phyloP scores from a whole-genome alignment of 2,113 vertebrate species.

The Phylloscopus trochiloides region DNA sequence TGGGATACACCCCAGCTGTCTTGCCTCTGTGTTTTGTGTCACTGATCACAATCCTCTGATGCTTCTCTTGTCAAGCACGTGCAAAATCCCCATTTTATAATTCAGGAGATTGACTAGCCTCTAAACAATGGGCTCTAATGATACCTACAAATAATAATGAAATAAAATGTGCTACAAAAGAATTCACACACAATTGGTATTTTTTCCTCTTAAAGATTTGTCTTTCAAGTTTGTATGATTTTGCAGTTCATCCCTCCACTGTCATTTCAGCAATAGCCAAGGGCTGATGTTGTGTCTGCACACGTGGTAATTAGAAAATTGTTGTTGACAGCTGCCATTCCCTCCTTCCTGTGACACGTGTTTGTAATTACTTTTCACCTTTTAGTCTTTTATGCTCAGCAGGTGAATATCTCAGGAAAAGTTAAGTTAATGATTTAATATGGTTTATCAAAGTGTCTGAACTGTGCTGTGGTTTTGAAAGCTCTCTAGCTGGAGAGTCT shows the following conservation, averaged over 20 bases:
- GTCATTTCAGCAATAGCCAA: neutral
- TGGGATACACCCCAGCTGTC: neutral
- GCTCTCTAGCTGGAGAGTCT: neutral
- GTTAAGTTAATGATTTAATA: slow-evolving; percentile 36
- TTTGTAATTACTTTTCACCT: slow-evolving; percentile 44
- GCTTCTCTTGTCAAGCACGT: neutral
- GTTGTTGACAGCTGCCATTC: neutral
- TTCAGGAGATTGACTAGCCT: neutral
- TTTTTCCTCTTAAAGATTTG: neutral
- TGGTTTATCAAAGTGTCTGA: neutral
- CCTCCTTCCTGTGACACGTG: neutral
- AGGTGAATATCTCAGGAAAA: slow-evolving; percentile 27
- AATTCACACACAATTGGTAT: neutral
- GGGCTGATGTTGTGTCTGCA: neutral
- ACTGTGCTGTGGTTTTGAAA: neutral
- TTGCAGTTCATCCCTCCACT: neutral
- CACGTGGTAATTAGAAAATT: neutral
- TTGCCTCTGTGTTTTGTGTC: neutral
- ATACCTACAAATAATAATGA: neutral
- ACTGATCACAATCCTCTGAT: neutral
- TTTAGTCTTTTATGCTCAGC: neutral
- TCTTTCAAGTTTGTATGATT: neutral
- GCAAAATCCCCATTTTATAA: neutral
- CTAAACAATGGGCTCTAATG: neutral
- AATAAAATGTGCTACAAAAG: neutral